A percentile compares a stretch with the other conserved stretches of the same genome.
These are phyloP conservation scores for Cephus rjabovi DNA, from an alignment of 2,888 invertebrate species.

Conservation along the genomic window DNA sequence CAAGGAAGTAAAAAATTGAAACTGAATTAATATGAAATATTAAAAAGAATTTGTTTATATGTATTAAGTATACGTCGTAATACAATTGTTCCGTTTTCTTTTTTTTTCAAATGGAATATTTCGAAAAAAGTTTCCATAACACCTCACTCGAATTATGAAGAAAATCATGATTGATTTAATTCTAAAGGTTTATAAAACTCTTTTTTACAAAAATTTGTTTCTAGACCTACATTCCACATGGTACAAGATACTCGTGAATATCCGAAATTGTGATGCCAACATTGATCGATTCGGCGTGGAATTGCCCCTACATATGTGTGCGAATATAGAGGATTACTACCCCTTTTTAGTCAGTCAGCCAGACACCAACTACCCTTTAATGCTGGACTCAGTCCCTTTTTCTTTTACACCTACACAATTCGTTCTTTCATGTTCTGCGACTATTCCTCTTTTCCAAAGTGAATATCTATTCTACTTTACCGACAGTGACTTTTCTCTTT, in stretches of 20 bases:
- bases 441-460: neutral
- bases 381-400: neutral
- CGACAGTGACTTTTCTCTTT: neutral
- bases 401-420: neutral
- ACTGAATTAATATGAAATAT: no score
- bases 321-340: neutral
- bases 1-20: no score
- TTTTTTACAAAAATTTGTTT: neutral
- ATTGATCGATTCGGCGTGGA: neutral
- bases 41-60: no score
- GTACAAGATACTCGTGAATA: neutral
- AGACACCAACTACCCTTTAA: neutral
- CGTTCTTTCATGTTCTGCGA: neutral
- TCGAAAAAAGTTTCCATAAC: no score
- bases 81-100: no score
- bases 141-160: no score
- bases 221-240: neutral
- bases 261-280: neutral
- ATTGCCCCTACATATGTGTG: neutral
- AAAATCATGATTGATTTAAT: no score
- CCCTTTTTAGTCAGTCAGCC: neutral
- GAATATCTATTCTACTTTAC: neutral
- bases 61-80: no score
- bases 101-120: no score
- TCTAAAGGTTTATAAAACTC: no score